These are phyloP conservation scores for Tachyglossus aculeatus DNA, from an alignment of 2,797 vertebrate species.

Conservation along the genomic window DNA sequence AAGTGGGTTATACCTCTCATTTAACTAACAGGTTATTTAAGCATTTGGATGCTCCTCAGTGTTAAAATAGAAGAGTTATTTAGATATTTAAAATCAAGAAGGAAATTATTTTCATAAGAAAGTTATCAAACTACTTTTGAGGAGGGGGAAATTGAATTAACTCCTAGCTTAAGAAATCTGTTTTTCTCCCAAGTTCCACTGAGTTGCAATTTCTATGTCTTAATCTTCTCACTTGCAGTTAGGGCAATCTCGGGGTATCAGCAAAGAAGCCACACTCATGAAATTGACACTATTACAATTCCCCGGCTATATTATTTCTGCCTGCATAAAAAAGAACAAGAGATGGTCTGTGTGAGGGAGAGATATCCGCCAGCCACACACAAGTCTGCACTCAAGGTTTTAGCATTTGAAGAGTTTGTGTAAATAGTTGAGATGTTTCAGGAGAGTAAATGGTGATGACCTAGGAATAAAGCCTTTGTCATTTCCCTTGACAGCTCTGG, in stretches of 20 bases:
- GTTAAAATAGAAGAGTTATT: too few species aligned
- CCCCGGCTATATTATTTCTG: neutral
- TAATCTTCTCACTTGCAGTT: slow-evolving; percentile 5
- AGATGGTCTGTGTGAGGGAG: neutral
- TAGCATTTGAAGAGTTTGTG: neutral
- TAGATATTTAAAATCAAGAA: neutral
- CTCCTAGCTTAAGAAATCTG: slow-evolving; percentile 19
- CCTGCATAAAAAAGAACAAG: neutral
- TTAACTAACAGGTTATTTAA: neutral
- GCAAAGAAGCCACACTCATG: neutral
- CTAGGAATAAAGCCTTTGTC: neutral
- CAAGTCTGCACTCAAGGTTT: neutral
- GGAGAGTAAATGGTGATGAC: neutral
- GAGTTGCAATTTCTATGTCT: slow-evolving; percentile 13
- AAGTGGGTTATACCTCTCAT: too few species aligned
- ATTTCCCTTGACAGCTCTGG: neutral
- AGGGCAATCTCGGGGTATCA: neutral
- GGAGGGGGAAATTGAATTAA: neutral
- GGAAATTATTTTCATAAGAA: neutral
- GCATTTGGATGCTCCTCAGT: too few species aligned
- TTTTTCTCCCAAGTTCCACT: neutral
- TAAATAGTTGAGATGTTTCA: neutral
- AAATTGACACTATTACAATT: neutral
- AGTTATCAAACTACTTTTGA: slow-evolving; percentile 1
- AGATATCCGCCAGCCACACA: neutral